Evolutionary conservation across 2,113 vertebrate species (phyloP).

Genomic region (Marmota monax): DNA sequence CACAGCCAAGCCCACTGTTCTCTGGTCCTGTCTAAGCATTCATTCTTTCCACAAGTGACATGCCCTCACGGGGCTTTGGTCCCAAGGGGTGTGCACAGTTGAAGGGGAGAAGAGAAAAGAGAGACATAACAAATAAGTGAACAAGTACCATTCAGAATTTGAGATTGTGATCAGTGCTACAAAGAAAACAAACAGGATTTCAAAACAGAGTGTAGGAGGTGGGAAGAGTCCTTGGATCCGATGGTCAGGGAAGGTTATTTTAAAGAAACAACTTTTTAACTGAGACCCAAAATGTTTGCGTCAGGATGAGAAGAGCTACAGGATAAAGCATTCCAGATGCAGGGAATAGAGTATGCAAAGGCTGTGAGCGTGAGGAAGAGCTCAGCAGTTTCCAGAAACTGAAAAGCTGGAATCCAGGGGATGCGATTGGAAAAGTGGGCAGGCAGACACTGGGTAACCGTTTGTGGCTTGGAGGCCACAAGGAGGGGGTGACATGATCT

Average conservation of each 20-base stretch:
- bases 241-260: not conserved
- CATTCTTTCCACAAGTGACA: not conserved
- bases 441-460: not conserved
- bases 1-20: not conserved
- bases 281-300: not conserved
- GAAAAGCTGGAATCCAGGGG: not conserved
- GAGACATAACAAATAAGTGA: not conserved
- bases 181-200: not conserved
- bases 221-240: not conserved
- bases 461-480: not conserved
- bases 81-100: not conserved
- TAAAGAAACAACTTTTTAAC: not conserved
- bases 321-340: not conserved
- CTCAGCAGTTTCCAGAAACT: not conserved
- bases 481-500: not conserved
- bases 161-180: not conserved
- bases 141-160: not conserved
- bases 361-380: not conserved
- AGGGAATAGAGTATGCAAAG: not conserved
- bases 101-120: too few species aligned
- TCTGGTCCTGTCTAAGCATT: not conserved
- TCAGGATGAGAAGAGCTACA: not conserved
- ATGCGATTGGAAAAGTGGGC: not conserved
- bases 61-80: not conserved
- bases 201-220: not conserved